These are phyloP conservation scores for Macrostomum cliftonense DNA, from an alignment of 2,888 invertebrate genomes.

Conservation along the genomic window DNA sequence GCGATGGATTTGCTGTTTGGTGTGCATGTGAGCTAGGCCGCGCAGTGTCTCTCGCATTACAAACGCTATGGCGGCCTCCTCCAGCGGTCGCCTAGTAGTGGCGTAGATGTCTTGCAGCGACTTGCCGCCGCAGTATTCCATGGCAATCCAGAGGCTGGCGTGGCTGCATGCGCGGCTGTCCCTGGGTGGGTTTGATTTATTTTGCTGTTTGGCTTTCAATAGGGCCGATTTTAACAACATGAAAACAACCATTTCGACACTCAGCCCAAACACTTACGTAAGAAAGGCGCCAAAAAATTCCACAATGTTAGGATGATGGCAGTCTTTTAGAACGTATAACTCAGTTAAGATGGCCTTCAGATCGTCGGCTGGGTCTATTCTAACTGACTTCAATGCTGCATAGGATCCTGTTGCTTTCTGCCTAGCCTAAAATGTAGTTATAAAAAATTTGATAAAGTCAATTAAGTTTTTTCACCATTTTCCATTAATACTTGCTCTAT, in stretches of 20 bases:
- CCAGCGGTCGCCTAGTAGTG: slow-evolving; percentile 49
- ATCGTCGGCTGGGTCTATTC: slow-evolving; percentile 66
- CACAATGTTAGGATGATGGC: slow-evolving; percentile 85
- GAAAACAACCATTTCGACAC: too few relatives aligned
- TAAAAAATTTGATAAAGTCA: neutral
- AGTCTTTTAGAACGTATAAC: slow-evolving; percentile 96
- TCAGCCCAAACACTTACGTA: slow-evolving; percentile 43
- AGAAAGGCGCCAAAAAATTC: slow-evolving; percentile 93
- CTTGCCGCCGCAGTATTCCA: slow-evolving; percentile 98
- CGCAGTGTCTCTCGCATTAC: slow-evolving; percentile 87
- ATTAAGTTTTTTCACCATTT: too few relatives aligned
- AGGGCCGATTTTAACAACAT: too few relatives aligned
- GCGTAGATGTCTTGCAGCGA: slow-evolving; percentile 84
- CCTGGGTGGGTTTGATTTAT: too few relatives aligned
- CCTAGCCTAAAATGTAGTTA: slow-evolving; percentile 53
- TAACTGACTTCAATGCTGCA: slow-evolving; percentile 97
- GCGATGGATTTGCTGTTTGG: slow-evolving; percentile 90
- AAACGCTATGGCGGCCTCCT: slow-evolving; percentile 87
- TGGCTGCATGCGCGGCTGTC: slow-evolving; percentile 37
- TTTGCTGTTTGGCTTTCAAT: too few relatives aligned
- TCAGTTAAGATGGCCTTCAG: slow-evolving; percentile 45
- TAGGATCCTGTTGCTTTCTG: slow-evolving; percentile 72
- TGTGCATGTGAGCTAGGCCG: slow-evolving; percentile 82
- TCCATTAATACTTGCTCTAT: too few relatives aligned
- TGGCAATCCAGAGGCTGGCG: slow-evolving; percentile 96